A percentile compares a stretch with the other conserved stretches of the same genome.
These are phyloP conservation scores for Oreochromis grahami DNA, from an alignment of 2,797 vertebrate genomes.

Conservation along the genomic window DNA sequence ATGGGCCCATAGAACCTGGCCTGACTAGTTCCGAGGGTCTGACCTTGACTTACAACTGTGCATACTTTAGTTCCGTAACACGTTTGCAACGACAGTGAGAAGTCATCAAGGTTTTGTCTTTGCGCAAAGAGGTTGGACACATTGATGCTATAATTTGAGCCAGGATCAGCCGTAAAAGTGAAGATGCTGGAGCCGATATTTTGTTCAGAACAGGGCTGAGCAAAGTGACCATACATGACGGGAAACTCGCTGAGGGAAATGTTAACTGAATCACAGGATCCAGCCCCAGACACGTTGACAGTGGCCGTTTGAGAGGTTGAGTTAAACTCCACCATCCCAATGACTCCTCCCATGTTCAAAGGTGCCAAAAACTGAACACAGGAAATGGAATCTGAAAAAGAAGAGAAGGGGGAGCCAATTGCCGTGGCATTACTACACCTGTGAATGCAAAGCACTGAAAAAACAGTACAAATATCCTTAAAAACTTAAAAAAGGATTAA, in stretches of 20 bases:
- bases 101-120: conserved; percentile 63
- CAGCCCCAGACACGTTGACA: conserved; percentile 55
- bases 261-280: conserved; percentile 50
- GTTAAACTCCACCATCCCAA: conserved; percentile 68
- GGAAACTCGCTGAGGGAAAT: conserved; percentile 77
- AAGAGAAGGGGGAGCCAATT: background rate
- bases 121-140: conserved; percentile 44
- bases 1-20: conserved; percentile 68
- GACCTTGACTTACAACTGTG: conserved; percentile 47
- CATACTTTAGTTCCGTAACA: conserved; percentile 66
- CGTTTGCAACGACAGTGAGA: conserved; percentile 67
- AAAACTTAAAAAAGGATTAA: background rate
- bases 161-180: conserved; percentile 29
- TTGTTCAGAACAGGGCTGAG: conserved; percentile 66
- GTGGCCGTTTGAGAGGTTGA: conserved; percentile 37
- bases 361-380: conserved; percentile 59
- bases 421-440: background rate
- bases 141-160: background rate
- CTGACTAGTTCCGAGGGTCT: conserved; percentile 46
- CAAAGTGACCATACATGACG: conserved; percentile 73
- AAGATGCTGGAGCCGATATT: conserved; percentile 65
- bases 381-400: conserved; percentile 55
- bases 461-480: background rate
- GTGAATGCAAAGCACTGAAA: background rate
- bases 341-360: conserved; percentile 79